phyloP scores from a whole-genome alignment of 2,113 vertebrate species.

The Sinocyclocheilus maitianheensis region DNA sequence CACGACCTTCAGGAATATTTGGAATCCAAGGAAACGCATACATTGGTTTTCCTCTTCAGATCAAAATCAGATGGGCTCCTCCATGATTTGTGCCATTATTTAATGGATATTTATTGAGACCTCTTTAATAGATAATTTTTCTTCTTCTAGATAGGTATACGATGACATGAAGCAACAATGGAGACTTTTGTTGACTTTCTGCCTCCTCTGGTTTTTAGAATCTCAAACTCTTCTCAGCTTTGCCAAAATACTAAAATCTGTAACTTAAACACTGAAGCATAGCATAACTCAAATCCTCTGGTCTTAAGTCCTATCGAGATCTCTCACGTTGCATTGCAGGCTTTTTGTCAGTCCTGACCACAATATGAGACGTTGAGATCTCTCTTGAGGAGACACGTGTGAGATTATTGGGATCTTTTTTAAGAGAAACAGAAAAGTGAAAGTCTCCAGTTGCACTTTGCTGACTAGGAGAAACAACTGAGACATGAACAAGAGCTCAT shows the following conservation, averaged over 20 bases:
- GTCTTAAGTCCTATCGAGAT: neutral
- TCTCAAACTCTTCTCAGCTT: neutral
- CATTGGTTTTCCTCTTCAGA: constrained; percentile 12
- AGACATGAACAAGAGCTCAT: neutral
- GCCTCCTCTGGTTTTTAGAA: neutral
- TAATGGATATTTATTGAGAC: neutral
- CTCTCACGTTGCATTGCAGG: neutral
- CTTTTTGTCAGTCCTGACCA: neutral
- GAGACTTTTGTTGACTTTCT: neutral
- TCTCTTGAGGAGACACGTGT: neutral
- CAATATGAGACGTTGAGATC: neutral
- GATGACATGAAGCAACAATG: neutral
- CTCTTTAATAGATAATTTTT: neutral
- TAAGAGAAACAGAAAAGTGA: neutral
- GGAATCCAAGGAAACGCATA: neutral
- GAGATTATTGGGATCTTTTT: neutral
- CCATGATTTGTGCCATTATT: neutral
- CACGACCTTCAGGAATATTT: constrained; percentile 9
- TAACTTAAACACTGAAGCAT: neutral
- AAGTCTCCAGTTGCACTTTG: neutral
- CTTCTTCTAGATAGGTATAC: neutral
- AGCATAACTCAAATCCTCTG: neutral
- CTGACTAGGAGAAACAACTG: neutral
- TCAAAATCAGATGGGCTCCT: constrained; percentile 15
- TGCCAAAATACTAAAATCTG: neutral